Evolutionary conservation across 2,888 invertebrate species (phyloP), one percentile per base, ranked within the genome.

Genomic region (Ceramica pisi): DNA sequence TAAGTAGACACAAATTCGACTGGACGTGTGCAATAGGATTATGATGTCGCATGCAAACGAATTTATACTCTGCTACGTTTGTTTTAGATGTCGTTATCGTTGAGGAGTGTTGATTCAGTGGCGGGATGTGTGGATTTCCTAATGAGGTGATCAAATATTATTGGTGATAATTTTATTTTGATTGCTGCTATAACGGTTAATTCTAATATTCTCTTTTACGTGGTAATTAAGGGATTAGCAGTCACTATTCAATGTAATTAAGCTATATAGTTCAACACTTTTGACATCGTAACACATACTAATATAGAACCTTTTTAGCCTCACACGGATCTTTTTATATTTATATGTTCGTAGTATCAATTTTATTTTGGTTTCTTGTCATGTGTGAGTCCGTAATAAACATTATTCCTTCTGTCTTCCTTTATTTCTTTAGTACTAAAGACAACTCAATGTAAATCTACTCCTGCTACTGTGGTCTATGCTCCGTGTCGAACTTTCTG

Each of bases 11-110:
- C 75, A 79, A 75, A 71, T 78, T 82, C 79, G 61, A 74, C 69
- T 74, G 66, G 76, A 67, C 88, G 88, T 87, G 89, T 86, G 89
- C 90, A 89, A 67, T 66, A 71, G 79, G 84, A 86, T 87, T 87
- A 84, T 78, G 73, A 78, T 81, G 79, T 81, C 86, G 76, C 80
- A 78, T 80, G 70, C 78, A 82, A 65, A 72, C 71, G 65, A 85
- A 80, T 87, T 78, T 84, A 85, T 85, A 72, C 81, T 80, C 69
- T 81, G 53, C 35, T 1, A 0, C 16, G 16, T 59, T 68, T 68
- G 61, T 35, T 61, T 71, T 72, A 68, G 57, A 60, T 51, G 53
- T 35, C 23, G 38, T 35, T 56, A 64, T 73, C 35, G 69, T n/a
- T 74, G 74, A 66, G 19, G 12, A 21, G 41, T 67, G 14, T 60